Percentiles rank a stretch among this genome's conserved stretches.
phyloP scores from a whole-genome alignment of 2,113 vertebrate genomes.

The Hemibagrus wyckioides region DNA sequence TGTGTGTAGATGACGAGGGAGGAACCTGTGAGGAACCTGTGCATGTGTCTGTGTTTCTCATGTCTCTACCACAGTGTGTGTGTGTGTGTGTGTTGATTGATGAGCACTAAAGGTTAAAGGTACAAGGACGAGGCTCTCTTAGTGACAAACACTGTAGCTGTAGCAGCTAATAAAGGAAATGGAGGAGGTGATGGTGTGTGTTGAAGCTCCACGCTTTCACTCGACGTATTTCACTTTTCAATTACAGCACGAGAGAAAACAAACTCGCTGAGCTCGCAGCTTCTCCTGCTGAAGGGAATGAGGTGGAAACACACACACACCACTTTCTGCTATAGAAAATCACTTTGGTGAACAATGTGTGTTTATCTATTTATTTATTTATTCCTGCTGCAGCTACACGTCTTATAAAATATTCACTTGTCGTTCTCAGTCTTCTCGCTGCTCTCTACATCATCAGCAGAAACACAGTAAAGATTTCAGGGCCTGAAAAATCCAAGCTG shows the following conservation, averaged over 20 bases:
- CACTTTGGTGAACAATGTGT: not conserved
- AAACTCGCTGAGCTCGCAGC: slow-evolving; percentile 18
- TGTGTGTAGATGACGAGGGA: not conserved
- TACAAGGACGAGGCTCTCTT: not conserved
- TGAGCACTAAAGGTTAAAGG: not conserved
- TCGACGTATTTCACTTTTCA: slow-evolving; percentile 44
- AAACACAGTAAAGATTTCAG: not conserved
- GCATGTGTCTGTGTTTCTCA: not conserved
- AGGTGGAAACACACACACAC: not conserved
- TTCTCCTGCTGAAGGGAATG: not conserved
- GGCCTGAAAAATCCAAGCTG: not conserved
- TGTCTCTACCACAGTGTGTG: not conserved
- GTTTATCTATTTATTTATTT: slow-evolving; percentile 6
- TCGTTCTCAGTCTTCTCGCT: not conserved
- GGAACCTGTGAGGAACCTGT: not conserved
- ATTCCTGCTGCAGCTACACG: not conserved
- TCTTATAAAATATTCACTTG: not conserved
- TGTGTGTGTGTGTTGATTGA: not conserved
- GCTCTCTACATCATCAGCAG: not conserved
- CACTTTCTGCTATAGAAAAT: too few species aligned
- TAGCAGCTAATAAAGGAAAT: not conserved
- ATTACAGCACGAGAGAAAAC: slow-evolving; percentile 24
- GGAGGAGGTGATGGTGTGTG: not conserved
- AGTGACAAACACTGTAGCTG: slow-evolving; percentile 10
- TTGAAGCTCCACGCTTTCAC: slow-evolving; percentile 9